Conservation (phyloP, 2,888 invertebrate genomes). For the Chrysolina haemoptera region DNA sequence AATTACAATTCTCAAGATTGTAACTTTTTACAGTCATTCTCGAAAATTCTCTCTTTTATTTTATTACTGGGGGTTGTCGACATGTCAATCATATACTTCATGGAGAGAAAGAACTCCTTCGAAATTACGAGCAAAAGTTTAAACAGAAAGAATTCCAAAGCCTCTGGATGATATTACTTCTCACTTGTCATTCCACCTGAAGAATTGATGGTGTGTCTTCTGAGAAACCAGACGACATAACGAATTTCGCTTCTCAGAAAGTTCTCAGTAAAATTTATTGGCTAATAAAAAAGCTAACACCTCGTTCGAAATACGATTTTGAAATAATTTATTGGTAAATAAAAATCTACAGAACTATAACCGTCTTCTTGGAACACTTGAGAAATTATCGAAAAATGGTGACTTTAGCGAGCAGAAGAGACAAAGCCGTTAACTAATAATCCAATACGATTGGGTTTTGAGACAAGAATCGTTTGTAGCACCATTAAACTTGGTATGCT, state of each 20-base stretch:
- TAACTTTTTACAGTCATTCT: background rate
- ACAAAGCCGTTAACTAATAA: too few species aligned
- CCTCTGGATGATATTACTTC: background rate
- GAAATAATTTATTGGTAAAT: constrained; percentile 10
- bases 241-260: background rate
- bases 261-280: constrained; percentile 1
- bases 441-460: too few species aligned
- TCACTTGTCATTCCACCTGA: background rate
- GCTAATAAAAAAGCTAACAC: constrained; percentile 9
- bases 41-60: background rate
- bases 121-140: background rate
- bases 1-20: background rate
- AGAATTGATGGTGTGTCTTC: background rate
- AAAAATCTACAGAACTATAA: background rate
- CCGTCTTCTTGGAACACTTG: background rate
- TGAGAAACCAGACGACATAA: background rate
- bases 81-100: too few species aligned
- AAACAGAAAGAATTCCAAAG: background rate
- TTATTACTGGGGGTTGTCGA: too few species aligned
- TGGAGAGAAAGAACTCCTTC: too few species aligned
- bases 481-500: too few species aligned
- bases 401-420: too few species aligned
- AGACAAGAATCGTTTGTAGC: too few species aligned
- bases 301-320: background rate
- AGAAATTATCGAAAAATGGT: background rate